Conservation (phyloP, 2,113 vertebrate species). For the Clarias magur region DNA sequence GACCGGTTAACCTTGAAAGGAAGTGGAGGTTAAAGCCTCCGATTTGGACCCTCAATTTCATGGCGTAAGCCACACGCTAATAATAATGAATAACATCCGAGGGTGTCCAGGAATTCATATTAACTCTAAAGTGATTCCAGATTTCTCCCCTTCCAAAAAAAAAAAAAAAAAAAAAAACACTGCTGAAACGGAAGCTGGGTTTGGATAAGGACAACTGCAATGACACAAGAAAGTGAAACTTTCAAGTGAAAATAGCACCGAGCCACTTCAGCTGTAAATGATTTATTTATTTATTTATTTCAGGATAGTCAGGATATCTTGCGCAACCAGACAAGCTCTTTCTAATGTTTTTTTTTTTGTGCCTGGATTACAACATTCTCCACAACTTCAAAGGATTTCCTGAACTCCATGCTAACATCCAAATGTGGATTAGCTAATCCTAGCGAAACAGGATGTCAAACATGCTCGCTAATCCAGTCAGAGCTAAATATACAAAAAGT, state of each 20-base stretch:
- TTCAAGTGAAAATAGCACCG: neutral
- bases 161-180: neutral
- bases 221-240: neutral
- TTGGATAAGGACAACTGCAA: neutral
- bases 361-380: neutral
- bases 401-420: neutral
- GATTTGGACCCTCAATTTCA: constrained; percentile 16
- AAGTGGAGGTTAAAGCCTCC: constrained; percentile 9
- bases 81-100: neutral
- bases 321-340: constrained; percentile 4
- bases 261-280: neutral
- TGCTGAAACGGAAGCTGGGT: neutral
- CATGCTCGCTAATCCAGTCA: neutral
- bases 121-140: constrained; percentile 15
- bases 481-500: neutral
- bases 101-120: neutral
- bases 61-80: constrained; percentile 16
- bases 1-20: constrained; percentile 8
- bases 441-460: constrained; percentile 1
- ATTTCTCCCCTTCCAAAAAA: neutral
- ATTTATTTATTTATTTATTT: neutral
- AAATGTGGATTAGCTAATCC: constrained; percentile 17
- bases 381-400: constrained; percentile 22
- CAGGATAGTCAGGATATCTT: neutral
- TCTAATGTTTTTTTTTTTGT: constrained; percentile 21